Evolutionary conservation across 1,140 invertebrate species (phyloP).

Genomic region (Magallana ariakensis): DNA sequence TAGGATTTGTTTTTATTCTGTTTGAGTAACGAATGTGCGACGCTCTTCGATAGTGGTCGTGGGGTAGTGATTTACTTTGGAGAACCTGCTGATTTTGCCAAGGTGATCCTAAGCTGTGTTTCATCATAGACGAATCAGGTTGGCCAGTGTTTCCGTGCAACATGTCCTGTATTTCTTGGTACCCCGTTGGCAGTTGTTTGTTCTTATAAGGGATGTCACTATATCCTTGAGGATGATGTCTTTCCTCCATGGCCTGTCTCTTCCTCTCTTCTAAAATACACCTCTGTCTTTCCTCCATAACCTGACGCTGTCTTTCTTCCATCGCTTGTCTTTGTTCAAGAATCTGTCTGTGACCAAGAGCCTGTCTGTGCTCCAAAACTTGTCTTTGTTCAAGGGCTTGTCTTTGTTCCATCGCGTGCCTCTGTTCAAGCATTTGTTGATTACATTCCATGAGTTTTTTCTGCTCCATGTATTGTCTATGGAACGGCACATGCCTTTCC

Average conservation of each 20-base stretch:
- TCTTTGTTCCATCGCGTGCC: slow-evolving; percentile 13
- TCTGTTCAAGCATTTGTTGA: slow-evolving; percentile 4
- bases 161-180: slow-evolving; percentile 17
- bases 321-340: slow-evolving; percentile 16
- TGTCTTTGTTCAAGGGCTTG: slow-evolving; percentile 27
- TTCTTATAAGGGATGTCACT: not conserved
- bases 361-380: not conserved
- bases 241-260: slow-evolving; percentile 5
- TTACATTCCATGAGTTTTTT: not conserved
- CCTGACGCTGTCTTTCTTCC: not conserved
- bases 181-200: not conserved
- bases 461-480: slow-evolving; percentile 9
- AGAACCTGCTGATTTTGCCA: not conserved
- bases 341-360: not conserved
- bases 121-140: not conserved
- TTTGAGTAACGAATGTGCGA: not conserved
- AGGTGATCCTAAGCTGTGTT: not conserved
- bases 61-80: not conserved
- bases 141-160: slow-evolving; percentile 6
- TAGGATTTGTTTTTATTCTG: not conserved
- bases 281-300: slow-evolving; percentile 21
- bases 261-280: not conserved
- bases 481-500: slow-evolving; percentile 5
- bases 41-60: not conserved
- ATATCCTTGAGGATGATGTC: not conserved